These are phyloP conservation scores for Leptoclinus maculatus DNA, from an alignment of 2,797 vertebrate species.

Conservation along the genomic window DNA sequence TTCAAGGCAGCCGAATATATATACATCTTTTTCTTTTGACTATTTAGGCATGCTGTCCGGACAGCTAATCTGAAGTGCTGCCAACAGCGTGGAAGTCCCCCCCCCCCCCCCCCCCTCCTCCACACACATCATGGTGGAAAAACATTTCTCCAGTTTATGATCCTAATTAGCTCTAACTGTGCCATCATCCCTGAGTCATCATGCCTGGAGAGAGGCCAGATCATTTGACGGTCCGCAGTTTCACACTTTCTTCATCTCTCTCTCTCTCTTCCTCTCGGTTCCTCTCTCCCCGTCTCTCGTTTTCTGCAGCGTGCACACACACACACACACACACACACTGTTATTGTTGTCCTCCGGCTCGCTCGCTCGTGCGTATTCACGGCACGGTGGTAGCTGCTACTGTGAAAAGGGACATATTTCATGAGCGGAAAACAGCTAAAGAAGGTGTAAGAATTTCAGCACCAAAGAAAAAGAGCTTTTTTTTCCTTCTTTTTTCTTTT, in stretches of 20 bases:
- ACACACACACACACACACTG: conserved; percentile 9
- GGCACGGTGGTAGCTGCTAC: conserved; percentile 47
- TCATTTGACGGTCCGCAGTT: conserved; percentile 70
- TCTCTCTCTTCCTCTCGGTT: conserved; percentile 29
- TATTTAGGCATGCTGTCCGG: conserved; percentile 14
- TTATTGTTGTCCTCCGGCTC: conserved; percentile 49
- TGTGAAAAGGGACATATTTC: conserved; percentile 65
- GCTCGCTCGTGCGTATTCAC: conserved; percentile 36
- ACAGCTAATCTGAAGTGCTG: conserved; percentile 58
- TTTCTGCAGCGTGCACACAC: conserved; percentile 19
- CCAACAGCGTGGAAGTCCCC: conserved; percentile 50
- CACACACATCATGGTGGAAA: conserved; percentile 65
- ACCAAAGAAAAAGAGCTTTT: neutral
- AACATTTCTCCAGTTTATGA: conserved; percentile 81
- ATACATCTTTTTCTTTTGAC: neutral
- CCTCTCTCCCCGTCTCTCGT: conserved; percentile 5
- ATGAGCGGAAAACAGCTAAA: conserved; percentile 55
- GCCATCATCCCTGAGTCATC: conserved; percentile 80
- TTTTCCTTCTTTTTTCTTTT: neutral
- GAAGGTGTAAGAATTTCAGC: conserved; percentile 43
- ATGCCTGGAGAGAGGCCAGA: conserved; percentile 78
- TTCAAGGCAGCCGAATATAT: neutral
- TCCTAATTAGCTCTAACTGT: conserved; percentile 82
- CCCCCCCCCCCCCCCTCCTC: conserved; percentile 36
- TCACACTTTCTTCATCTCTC: conserved; percentile 43